A percentile compares a stretch with the other conserved stretches of the same genome.
These are phyloP conservation scores for Ips nitidus DNA, from an alignment of 1,140 invertebrate species.

Conservation along the genomic window DNA sequence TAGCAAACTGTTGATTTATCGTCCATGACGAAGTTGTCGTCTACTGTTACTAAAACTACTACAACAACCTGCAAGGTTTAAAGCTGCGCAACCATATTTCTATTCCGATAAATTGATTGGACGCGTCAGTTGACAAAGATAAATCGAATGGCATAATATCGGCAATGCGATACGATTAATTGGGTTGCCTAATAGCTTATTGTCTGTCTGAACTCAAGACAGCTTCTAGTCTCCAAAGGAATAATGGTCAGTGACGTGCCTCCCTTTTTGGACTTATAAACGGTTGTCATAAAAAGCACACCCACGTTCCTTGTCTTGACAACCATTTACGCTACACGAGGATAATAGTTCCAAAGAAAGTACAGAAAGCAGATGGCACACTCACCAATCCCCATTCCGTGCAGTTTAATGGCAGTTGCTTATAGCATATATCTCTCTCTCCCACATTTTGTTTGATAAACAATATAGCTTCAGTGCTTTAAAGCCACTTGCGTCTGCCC, in stretches of 20 bases:
- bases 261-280: no score
- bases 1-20: constrained; percentile 11
- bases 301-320: constrained; percentile 3
- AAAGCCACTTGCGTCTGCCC: constrained; percentile 19
- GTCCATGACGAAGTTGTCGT: constrained; percentile 3
- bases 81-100: constrained; percentile 5
- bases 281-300: not conserved
- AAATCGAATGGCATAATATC: not conserved
- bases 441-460: constrained; percentile 21
- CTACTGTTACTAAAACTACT: constrained; percentile 11
- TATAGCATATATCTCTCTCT: constrained; percentile 7
- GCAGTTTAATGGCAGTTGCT: constrained; percentile 21
- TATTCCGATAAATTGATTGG: constrained; percentile 6
- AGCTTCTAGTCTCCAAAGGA: no score
- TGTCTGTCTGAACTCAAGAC: no score
- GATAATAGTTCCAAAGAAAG: constrained; percentile 5
- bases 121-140: constrained; percentile 2
- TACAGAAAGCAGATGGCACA: constrained; percentile 13
- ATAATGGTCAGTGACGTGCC: no score
- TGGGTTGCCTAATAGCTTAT: not conserved
- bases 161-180: constrained; percentile 8
- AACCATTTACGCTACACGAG: not conserved
- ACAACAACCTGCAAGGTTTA: not conserved
- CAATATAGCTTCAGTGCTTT: constrained; percentile 15
- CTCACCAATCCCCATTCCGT: not conserved